Base-by-base conservation (phyloP, 2,888 invertebrate species). In the Neoaliturus tenellus region DNA sequence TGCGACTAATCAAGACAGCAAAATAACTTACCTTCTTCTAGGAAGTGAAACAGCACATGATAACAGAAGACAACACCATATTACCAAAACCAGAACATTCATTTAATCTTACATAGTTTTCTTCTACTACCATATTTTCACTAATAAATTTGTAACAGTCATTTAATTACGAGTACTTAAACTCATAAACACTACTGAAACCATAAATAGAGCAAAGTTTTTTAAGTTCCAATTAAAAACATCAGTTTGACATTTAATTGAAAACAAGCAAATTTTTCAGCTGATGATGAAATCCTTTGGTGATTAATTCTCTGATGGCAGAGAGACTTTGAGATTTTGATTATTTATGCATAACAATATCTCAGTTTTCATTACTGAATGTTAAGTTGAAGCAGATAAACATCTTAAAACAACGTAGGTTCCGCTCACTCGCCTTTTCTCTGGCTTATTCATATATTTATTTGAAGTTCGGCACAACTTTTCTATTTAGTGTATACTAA, bases 71-170 rank as follows among this genome's bases (percentile, higher is more conserved):
- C 62, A 28, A 31, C 62, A 62, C 62, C 62, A 62, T 12, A 62
- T 14, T 1, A 17, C 28, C 62, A 62, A 62, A 28, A 28, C 17
- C 12, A 62, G 28, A 14, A 62, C 28, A 62, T 62, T 62, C 62
- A 62, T 62, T 62, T 62, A 62, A 62, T 14, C 14, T 62, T 12
- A 62, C 62, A 62, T 62, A 62, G 28, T 12, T 3, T 31, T 28
- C 28, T 62, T 28, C 62, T 62, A 62, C 17, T 31, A 62, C 12
- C 62, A 62, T 62, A 62, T 31, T 62, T 62, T 31, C 62, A 62
- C 62, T 51, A 20, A 62, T 8, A 28, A 62, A 51, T 51, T 51
- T 51, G 51, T 51, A 23, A 23, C 14, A 51, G 23, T 51, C 51
- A 51, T 51, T 51, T 51, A 51, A 20, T 5, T 23, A 51, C 23